Percentiles rank a stretch among this genome's conserved stretches.
These are phyloP conservation scores for Cephus spinipes DNA, from an alignment of 2,888 invertebrate species.

Conservation along the genomic window DNA sequence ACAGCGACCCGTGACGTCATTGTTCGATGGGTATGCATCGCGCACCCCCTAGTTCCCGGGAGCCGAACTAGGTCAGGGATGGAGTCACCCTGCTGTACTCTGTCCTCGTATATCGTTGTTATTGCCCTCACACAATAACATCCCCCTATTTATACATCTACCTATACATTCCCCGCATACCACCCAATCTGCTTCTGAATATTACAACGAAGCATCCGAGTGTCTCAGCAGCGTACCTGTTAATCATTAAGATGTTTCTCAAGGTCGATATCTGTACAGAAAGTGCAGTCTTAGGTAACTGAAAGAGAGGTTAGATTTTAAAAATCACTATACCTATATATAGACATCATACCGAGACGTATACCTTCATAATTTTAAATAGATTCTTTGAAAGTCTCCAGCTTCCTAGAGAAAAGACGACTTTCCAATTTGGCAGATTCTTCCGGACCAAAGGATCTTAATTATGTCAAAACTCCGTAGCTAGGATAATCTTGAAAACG, in stretches of 20 bases:
- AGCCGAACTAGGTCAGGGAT: slow-evolving; percentile 37
- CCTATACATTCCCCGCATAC: not conserved
- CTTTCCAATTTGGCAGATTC: not conserved
- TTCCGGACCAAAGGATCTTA: not conserved
- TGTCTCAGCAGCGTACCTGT: not conserved
- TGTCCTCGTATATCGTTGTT: slow-evolving; percentile 6
- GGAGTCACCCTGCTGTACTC: slow-evolving; percentile 12
- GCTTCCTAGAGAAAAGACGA: too few species aligned
- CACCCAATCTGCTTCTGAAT: not conserved
- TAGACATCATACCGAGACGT: not conserved
- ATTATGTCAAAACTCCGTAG: not conserved
- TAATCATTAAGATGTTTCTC: not conserved
- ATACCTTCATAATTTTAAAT: not conserved
- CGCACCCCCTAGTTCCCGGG: slow-evolving; percentile 30
- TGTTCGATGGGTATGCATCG: slow-evolving; percentile 33
- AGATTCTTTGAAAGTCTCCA: not conserved
- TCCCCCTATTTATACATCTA: not conserved
- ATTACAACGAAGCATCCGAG: not conserved
- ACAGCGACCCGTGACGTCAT: slow-evolving; percentile 36
- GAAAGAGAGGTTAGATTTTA: not conserved
- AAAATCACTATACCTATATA: not conserved
- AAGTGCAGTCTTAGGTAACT: not conserved
- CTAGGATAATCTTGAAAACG: not conserved
- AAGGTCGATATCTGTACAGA: not conserved
- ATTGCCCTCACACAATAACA: not conserved